Evolutionary conservation across 2,888 invertebrate species (phyloP).

Genomic region (Adelphocoris suturalis): DNA sequence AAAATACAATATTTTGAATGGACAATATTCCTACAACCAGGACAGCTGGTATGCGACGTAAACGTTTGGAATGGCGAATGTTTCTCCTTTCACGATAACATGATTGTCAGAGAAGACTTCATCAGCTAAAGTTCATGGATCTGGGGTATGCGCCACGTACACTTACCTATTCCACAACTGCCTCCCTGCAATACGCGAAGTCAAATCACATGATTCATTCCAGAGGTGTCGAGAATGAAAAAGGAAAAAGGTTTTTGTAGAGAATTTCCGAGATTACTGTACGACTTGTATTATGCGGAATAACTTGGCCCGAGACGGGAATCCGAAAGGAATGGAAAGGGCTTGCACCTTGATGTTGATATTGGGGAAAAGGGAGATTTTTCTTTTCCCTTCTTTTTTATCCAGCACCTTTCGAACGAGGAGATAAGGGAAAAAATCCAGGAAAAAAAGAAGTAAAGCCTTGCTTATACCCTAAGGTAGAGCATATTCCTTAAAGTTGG

Average conservation of each 20-base stretch:
- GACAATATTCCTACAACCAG: no score
- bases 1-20: no score
- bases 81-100: background rate
- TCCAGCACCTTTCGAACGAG: conserved; percentile 24
- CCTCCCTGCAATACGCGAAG: background rate
- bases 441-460: background rate
- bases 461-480: background rate
- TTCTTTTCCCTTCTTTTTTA: conserved; percentile 17
- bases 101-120: background rate
- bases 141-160: background rate
- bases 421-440: conserved; percentile 1
- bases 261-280: conserved; percentile 21
- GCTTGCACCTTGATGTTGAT: conserved; percentile 33
- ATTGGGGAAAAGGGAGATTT: conserved; percentile 9
- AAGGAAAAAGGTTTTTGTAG: background rate
- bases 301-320: background rate
- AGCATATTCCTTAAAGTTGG: conserved; percentile 45
- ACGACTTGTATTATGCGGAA: conserved; percentile 30
- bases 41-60: no score
- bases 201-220: background rate
- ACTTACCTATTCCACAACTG: background rate
- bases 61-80: background rate
- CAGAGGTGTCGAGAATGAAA: background rate
- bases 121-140: background rate
- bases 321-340: conserved; percentile 38